These are phyloP conservation scores for Stenodema calcarata DNA, from an alignment of 2,888 invertebrate genomes.

Conservation along the genomic window DNA sequence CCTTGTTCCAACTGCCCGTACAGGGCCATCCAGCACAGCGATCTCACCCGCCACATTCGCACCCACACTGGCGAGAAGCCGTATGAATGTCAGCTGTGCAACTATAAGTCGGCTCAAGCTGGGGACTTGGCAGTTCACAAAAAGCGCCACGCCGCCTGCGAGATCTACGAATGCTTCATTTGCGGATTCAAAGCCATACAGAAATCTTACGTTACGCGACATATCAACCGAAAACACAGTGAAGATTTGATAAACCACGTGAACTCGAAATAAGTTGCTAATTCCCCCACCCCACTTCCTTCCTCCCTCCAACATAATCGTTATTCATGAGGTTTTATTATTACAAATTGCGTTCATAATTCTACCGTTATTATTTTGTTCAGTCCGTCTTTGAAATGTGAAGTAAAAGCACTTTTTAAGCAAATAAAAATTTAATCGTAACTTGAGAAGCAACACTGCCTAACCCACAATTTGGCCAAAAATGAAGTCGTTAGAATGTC, in stretches of 20 bases:
- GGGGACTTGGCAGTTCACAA: constrained; percentile 20
- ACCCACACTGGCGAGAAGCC: constrained; percentile 38
- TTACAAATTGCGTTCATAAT: no score
- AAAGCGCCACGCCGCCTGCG: constrained; percentile 20
- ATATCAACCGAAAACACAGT: constrained; percentile 26
- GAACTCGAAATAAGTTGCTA: not conserved
- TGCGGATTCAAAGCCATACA: constrained; percentile 36
- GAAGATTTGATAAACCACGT: constrained; percentile 11
- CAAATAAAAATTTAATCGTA: no score
- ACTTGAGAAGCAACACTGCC: no score
- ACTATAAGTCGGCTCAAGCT: constrained; percentile 28
- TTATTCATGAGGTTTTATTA: not conserved
- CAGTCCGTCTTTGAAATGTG: no score
- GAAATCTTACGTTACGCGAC: constrained; percentile 30
- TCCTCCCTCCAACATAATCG: not conserved
- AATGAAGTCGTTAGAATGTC: no score
- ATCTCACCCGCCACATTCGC: constrained; percentile 22
- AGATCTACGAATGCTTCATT: constrained; percentile 34
- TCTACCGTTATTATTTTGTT: no score
- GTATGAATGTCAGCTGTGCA: constrained; percentile 12
- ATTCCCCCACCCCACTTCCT: no score
- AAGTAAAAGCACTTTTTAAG: no score
- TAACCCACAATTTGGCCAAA: no score
- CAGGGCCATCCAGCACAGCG: constrained; percentile 36
- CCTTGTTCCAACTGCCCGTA: constrained; percentile 21